Evolutionary conservation across 2,797 vertebrate species (phyloP), one percentile per base, ranked within the genome.

Genomic region (Sternarchorhynchus goeldii): DNA sequence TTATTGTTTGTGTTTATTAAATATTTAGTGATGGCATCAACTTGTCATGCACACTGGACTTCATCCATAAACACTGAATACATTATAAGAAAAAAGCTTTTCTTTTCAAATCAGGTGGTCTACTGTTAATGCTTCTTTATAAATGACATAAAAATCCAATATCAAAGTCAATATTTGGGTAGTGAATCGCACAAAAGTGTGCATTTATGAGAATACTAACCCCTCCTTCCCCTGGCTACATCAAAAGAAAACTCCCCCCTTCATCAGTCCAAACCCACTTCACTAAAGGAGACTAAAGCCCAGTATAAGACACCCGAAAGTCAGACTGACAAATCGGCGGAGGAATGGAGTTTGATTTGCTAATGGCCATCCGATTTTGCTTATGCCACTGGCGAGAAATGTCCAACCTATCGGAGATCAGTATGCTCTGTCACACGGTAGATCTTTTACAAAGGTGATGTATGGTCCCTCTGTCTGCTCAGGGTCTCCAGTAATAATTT

Each of bases 391-490:
- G 62, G 58, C 67, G 84, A 86, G 21, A 79, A 85, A 82, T 72
- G 77, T 14, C 76, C 83, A 75, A 79, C 84, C 64, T 56, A 31
- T 67, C 57, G 78, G 68, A 82, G 63, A 77, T 6, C 7, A 31
- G 57, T 87, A 85, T 77, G 80, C 81, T 83, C 77, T 88, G 87
- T 76, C 70, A 81, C 14, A 74, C 79, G 82, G 83, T 55, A 75
- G 68, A 8, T 17, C 45, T 68, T 65, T 32, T 65, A 57, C 5
- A 41, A 14, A 50, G 53, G 56, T 80, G 80, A 80, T 77, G 80
- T 77, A 75, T 79, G 80, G 77, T 17, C 31, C 58, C 76, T 32
- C 20, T 20, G 10, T 55, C 18, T 67, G 84, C 70, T 73, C 3
- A 21, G 1, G 20, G 58, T 66, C 58, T 1, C 39, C 79, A 55